Evolutionary conservation across 2,113 vertebrate genomes (phyloP).

Genomic region (Pterocles gutturalis): DNA sequence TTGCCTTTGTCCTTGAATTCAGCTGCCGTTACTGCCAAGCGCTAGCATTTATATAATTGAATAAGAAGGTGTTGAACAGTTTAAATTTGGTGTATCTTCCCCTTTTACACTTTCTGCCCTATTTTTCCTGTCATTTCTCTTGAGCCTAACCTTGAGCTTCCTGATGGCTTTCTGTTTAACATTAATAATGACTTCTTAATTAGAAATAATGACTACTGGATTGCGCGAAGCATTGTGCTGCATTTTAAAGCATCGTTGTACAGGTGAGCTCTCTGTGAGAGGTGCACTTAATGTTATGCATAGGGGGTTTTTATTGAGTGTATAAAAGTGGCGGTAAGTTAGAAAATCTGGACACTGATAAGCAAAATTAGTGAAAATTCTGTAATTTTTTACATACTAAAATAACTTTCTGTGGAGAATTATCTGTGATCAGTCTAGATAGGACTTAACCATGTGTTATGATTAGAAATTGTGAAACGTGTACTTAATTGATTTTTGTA

Average conservation of each 20-base stretch:
- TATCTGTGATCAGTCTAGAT: not conserved
- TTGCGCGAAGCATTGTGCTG: not conserved
- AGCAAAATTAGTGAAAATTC: not conserved
- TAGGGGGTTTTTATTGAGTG: not conserved
- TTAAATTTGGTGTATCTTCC: not conserved
- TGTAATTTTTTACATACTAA: not conserved
- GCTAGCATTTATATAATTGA: rapidly evolving
- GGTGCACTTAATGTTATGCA: not conserved
- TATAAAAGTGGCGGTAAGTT: not conserved
- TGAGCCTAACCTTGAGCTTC: not conserved
- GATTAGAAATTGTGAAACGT: not conserved
- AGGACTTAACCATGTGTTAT: not conserved
- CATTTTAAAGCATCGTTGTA: not conserved
- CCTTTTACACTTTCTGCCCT: not conserved
- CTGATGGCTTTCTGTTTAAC: not conserved
- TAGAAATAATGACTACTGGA: not conserved
- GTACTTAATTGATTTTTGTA: not conserved
- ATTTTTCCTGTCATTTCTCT: not conserved
- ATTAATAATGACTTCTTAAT: not conserved
- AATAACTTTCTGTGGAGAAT: not conserved
- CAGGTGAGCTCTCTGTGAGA: not conserved
- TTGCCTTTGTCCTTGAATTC: not conserved
- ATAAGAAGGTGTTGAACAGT: not conserved
- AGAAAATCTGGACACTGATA: not conserved
- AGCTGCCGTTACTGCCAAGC: not conserved